Evolutionary conservation across 2,888 invertebrate species (phyloP).

Genomic region (Pristionchus fissidentatus): DNA sequence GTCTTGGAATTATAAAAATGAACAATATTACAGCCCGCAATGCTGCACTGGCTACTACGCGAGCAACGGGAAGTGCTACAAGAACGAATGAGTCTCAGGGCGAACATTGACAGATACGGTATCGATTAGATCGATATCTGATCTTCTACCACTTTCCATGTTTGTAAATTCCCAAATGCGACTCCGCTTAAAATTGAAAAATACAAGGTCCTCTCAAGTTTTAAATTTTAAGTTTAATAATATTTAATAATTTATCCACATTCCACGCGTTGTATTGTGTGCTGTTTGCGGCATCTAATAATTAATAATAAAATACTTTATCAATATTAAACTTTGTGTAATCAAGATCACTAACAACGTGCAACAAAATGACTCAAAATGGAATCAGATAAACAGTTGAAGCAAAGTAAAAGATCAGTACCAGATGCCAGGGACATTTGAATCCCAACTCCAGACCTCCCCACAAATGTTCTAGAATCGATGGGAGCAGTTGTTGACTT

Average conservation of each 20-base stretch:
- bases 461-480: too few relatives aligned
- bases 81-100: conserved; percentile 49
- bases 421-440: too few relatives aligned
- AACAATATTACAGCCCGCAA: conserved; percentile 52
- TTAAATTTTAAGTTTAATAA: background rate
- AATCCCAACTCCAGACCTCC: too few relatives aligned
- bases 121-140: background rate
- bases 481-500: too few relatives aligned
- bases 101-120: background rate
- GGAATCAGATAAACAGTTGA: background rate
- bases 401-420: background rate
- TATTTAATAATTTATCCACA: background rate
- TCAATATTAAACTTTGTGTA: too few relatives aligned
- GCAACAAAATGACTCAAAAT: background rate
- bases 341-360: too few relatives aligned
- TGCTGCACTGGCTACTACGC: conserved; percentile 66
- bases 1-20: too few relatives aligned
- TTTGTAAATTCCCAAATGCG: too few relatives aligned
- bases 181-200: background rate
- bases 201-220: conserved; percentile 29
- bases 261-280: background rate
- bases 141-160: background rate
- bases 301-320: background rate
- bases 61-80: conserved; percentile 59
- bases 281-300: background rate